Evolutionary conservation across 64 coral and sea anemone genomes (phyloP).

Genomic region (Cladopsammia gracilis): DNA sequence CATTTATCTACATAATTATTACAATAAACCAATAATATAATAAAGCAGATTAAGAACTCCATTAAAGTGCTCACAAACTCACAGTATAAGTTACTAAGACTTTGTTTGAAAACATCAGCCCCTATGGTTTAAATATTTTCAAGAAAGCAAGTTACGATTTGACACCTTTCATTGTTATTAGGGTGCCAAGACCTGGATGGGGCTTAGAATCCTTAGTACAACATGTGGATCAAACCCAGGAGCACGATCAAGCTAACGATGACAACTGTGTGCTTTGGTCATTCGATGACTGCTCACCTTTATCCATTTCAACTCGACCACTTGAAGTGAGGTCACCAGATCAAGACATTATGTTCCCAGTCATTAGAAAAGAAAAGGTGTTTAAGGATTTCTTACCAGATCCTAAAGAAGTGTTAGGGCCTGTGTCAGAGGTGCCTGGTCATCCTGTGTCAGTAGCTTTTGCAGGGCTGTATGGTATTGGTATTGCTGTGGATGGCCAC

Average conservation of each 20-base stretch:
- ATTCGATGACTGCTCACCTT: conserved; percentile 71
- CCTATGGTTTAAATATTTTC: too few species aligned
- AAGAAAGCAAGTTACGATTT: not conserved
- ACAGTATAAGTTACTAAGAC: too few species aligned
- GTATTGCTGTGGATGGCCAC: conserved; percentile 66
- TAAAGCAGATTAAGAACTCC: too few species aligned
- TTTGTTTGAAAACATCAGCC: too few species aligned
- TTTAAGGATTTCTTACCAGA: conserved; percentile 81
- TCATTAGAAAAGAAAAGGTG: conserved; percentile 70
- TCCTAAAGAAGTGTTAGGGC: conserved; percentile 83
- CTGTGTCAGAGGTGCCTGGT: conserved; percentile 77
- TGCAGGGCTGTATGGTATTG: conserved; percentile 83
- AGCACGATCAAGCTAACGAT: conserved; percentile 48
- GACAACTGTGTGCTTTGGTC: conserved; percentile 82
- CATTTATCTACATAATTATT: too few species aligned
- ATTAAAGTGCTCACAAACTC: too few species aligned
- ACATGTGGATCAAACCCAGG: not conserved
- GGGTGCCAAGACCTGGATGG: not conserved
- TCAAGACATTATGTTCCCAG: conserved; percentile 65
- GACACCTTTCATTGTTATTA: not conserved
- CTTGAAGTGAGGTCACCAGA: not conserved
- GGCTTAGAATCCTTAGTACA: not conserved
- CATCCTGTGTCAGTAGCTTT: conserved; percentile 84
- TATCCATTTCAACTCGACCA: not conserved
- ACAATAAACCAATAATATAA: too few species aligned